Evolutionary conservation across 2,888 invertebrate species (phyloP), one percentile per base, ranked within the genome.

Genomic region (Iphiclides podalirius): DNA sequence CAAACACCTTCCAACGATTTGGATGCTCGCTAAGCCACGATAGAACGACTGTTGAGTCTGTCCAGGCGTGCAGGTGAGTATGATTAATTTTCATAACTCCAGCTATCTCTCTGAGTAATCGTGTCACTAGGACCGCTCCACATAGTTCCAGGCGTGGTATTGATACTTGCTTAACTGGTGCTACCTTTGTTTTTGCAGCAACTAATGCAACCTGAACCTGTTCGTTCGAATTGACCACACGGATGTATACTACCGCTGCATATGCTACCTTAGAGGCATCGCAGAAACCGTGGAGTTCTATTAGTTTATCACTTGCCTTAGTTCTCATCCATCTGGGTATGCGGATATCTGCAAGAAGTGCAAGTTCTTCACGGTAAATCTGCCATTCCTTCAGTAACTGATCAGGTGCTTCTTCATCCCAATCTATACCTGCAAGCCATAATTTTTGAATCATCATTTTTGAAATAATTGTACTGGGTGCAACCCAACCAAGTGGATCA

Each of bases 381-480:
- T 28, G 1, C 64, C 61, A 64, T 15, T 62, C 59, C 1, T 51
- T 8, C 12, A 53, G 3, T 1, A 64, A 35, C 1, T 38, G 15
- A 1, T 11, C 4, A 20, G 57, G 51, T 1, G 65, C 8, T 9
- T 53, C 55, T 1, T 66, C 58, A 49, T 68, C 66, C 68, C 70
- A 70, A 0, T 16, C 53, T 11, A 58, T 37, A 1, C 62, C 63
- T 1, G 54, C 36, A 12, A 66, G 16, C 67, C 68, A 70, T 2
- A 68, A 39, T 37, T 54, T 60, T 44, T 70, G 67, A 3, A 70
- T 67, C 1, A 66, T 57, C 9, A 52, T 28, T 6, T 16, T 31
- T 0, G 52, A 44, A 28, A 47, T 55, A 13, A 45, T 48, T 0
- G 52, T 46, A 4, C 54, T 47, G 6, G 59, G 59, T 40, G 56